These are phyloP conservation scores for Netelia virgata DNA, from an alignment of 2,888 invertebrate genomes.

Conservation along the genomic window DNA sequence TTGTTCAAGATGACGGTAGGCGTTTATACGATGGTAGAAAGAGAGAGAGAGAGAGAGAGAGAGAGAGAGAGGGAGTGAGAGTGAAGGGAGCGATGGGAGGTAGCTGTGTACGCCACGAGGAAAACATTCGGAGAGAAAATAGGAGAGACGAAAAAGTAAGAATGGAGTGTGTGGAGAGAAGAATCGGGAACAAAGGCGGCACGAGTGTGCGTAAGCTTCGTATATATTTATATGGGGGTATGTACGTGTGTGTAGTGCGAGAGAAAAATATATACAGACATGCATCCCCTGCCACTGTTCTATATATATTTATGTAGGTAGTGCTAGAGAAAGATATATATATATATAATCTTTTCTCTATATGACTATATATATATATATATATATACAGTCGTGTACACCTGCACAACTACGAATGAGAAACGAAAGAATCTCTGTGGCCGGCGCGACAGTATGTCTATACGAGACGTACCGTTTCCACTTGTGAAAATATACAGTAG, in stretches of 20 bases:
- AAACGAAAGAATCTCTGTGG: constrained; percentile 39
- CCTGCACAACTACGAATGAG: constrained; percentile 15
- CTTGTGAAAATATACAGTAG: constrained; percentile 28
- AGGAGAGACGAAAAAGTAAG: constrained; percentile 44
- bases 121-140: constrained; percentile 45
- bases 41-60: background rate
- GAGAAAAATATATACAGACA: constrained; percentile 9
- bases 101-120: background rate
- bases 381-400: no score
- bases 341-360: no score
- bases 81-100: background rate
- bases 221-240: background rate
- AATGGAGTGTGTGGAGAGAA: constrained; percentile 41
- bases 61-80: constrained; percentile 5
- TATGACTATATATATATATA: background rate
- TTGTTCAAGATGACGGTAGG: constrained; percentile 63
- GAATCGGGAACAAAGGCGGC: constrained; percentile 37
- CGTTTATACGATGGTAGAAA: constrained; percentile 10
- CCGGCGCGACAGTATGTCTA: background rate
- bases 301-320: background rate
- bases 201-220: background rate
- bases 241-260: background rate
- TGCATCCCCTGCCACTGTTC: constrained; percentile 12
- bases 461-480: constrained; percentile 27
- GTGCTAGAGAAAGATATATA: background rate